Base-by-base conservation (phyloP, 1,140 invertebrate genomes). In the Listronotus oregonensis region DNA sequence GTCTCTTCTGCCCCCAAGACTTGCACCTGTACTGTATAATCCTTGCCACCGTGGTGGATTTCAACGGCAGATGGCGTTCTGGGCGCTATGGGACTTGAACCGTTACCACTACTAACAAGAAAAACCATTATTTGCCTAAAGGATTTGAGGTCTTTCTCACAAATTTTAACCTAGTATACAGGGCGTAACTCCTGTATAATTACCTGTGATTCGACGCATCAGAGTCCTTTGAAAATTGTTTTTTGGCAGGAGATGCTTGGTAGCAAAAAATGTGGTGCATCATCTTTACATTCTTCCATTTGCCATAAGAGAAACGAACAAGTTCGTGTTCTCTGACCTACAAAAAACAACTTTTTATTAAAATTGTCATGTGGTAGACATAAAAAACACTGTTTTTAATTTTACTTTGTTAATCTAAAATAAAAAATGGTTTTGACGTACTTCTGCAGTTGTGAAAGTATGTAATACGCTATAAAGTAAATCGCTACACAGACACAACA, bases 251-350 rank as follows among this genome's bases (percentile, higher is more conserved):
- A 1, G 90, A 92, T 0, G 90, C 89, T 73, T 93, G 90, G 76
- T 94, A 95, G 68, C 89, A 93, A 76, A 93, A 93, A 42, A 93
- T 89, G 67, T 94, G 91, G 78, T 94, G 91, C 80, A 95, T 87
- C 83, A 94, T 87, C 71, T 87, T 88, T 0, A 94, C 90, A 6
- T 88, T 86, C 68, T 89, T 88, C 90, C 91, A 94, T 68, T 88
- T 86, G 51, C 88, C 88, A 69, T 93, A 94, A 10, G 88, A 90
- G 69, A 93, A 92, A 43, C 89, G 86, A 9, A 93, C 90, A 12
- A 94, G 80, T 77, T 93, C 90, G 74, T 90, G 88, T 77, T 92
- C 90, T 7, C 90, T 83, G 4, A 93, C 86, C 85, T 87, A 69
- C 51, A 71, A 77, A 5, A 27, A n/a, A n/a, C n/a, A n/a, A n/a